Evolutionary conservation across 2,797 vertebrate species (phyloP).

Genomic region (Sebastiscus albofasciatus): DNA sequence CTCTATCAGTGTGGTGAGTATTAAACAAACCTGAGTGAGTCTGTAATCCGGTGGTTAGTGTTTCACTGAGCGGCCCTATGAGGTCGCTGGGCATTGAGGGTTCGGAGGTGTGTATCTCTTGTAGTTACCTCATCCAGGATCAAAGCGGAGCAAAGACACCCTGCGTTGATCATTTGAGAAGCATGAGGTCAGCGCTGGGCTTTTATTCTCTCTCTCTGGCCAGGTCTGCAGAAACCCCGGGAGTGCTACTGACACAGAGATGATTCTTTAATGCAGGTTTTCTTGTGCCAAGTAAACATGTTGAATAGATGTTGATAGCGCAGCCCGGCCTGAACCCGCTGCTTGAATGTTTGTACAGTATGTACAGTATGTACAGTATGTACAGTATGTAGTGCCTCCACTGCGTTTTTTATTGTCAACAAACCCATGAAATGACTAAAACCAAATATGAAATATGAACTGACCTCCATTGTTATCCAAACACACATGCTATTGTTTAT

Average conservation of each 20-base stretch:
- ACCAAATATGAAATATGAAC: neutral
- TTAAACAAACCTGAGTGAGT: slow-evolving; percentile 14
- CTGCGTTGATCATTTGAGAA: slow-evolving; percentile 17
- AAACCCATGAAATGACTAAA: neutral
- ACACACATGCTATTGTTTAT: fast-evolving
- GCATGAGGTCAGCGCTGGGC: slow-evolving; percentile 10
- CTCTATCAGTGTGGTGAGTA: slow-evolving; percentile 3
- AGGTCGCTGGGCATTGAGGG: neutral
- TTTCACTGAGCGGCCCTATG: neutral
- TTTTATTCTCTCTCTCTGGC: neutral
- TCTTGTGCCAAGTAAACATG: neutral
- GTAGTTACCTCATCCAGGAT: slow-evolving; percentile 39
- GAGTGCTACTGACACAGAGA: neutral
- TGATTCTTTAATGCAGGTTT: neutral
- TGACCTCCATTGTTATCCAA: neutral
- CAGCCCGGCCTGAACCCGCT: neutral
- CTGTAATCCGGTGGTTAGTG: neutral
- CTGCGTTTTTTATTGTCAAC: neutral
- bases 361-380: too few relatives aligned
- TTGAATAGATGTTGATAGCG: neutral
- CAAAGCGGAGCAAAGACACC: slow-evolving; percentile 16
- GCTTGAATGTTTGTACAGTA: neutral
- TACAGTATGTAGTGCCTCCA: too few relatives aligned
- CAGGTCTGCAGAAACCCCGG: neutral
- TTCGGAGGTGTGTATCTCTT: neutral